A percentile compares a stretch with the other conserved stretches of the same genome.
Conservation (phyloP, 2,888 invertebrate genomes). For the Spilosoma lubricipeda region DNA sequence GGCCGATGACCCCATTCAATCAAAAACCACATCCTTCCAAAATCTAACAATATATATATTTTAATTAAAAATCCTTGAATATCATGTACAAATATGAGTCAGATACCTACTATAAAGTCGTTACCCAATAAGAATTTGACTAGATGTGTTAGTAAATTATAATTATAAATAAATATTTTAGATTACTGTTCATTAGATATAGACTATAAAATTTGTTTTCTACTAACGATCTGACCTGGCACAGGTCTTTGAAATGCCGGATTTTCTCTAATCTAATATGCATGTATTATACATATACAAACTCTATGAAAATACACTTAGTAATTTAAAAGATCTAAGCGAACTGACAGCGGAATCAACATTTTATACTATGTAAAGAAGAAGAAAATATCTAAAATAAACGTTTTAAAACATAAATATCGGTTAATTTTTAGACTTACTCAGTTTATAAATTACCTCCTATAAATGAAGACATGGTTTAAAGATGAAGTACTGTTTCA, state of each 20-base stretch:
- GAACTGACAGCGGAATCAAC: too few species aligned
- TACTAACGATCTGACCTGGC: too few species aligned
- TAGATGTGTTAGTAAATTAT: background rate
- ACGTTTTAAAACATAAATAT: background rate
- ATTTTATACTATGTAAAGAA: too few species aligned
- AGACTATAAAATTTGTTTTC: background rate
- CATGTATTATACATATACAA: too few species aligned
- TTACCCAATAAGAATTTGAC: slow-evolving; percentile 26
- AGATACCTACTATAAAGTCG: slow-evolving; percentile 6
- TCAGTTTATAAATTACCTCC: background rate
- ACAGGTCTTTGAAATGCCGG: background rate
- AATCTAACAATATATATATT: background rate
- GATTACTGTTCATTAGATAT: background rate
- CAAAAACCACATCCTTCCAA: slow-evolving; percentile 26
- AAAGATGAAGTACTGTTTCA: background rate
- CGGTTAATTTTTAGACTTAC: background rate
- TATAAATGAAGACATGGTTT: too few species aligned
- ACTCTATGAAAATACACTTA: too few species aligned
- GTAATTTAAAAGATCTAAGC: too few species aligned
- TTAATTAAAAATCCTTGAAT: background rate
- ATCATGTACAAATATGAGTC: slow-evolving; percentile 30
- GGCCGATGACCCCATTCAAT: background rate
- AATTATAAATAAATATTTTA: background rate
- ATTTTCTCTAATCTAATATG: too few species aligned
- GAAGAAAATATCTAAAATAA: background rate